Evolutionary conservation across 2,797 vertebrate genomes (phyloP).

Genomic region (Myiotriccus ornatus): DNA sequence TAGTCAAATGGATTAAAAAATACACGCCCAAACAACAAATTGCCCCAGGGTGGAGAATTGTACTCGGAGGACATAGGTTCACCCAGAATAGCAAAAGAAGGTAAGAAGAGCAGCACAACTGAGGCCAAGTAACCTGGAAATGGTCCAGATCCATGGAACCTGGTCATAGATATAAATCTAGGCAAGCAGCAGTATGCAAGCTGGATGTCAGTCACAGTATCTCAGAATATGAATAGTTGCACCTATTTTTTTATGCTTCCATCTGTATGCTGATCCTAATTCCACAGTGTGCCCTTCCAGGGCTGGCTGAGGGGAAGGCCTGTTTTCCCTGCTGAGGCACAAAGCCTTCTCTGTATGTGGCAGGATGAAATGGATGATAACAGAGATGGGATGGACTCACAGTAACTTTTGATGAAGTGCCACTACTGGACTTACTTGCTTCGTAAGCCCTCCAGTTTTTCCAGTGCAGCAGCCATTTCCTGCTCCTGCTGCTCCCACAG

Average conservation of each 20-base stretch:
- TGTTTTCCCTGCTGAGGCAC: not conserved
- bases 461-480: not conserved
- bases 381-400: not conserved
- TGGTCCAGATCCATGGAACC: not conserved
- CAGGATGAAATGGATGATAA: not conserved
- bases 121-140: not conserved
- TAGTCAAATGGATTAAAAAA: not conserved
- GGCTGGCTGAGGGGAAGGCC: not conserved
- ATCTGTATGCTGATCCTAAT: not conserved
- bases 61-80: not conserved
- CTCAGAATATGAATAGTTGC: not conserved
- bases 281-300: not conserved
- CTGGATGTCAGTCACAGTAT: not conserved
- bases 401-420: not conserved
- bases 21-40: not conserved
- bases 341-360: not conserved
- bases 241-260: not conserved
- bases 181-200: not conserved
- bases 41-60: not conserved
- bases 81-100: not conserved
- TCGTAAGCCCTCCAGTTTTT: rapidly evolving
- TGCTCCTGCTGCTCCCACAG: not conserved
- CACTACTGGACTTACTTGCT: rapidly evolving
- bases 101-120: not conserved
- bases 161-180: not conserved